Evolutionary conservation across 2,113 vertebrate genomes (phyloP).

Genomic region (Chroicocephalus ridibundus): DNA sequence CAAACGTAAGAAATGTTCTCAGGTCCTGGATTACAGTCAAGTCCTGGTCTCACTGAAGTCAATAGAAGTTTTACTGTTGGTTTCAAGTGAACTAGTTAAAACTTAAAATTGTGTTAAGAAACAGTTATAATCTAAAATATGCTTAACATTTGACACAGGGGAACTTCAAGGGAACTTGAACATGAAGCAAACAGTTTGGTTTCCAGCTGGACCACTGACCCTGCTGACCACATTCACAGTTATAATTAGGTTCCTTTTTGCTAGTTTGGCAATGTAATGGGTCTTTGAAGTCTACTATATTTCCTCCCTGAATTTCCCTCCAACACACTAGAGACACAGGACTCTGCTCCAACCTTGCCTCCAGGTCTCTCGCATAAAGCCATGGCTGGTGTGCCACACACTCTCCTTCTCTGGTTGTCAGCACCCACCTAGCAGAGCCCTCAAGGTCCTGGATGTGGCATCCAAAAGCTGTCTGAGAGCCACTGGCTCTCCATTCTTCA

Average conservation of each 20-base stretch:
- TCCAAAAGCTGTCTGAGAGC: not conserved
- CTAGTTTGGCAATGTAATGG: not conserved
- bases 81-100: not conserved
- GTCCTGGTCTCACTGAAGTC: not conserved
- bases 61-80: not conserved
- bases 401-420: not conserved
- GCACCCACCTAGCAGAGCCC: not conserved
- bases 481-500: not conserved
- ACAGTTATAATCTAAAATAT: not conserved
- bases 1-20: not conserved
- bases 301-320: not conserved
- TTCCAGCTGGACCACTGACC: conserved; percentile 4
- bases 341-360: not conserved
- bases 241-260: not conserved
- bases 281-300: not conserved
- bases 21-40: not conserved
- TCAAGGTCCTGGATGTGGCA: rapidly evolving
- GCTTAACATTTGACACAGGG: not conserved
- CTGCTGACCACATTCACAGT: not conserved
- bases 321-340: not conserved
- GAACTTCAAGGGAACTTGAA: not conserved
- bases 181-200: not conserved
- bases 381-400: not conserved
- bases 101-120: not conserved
- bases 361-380: not conserved